Percentiles rank a stretch among this genome's conserved stretches.
phyloP scores from a whole-genome alignment of 92 coral and sea anemone species.

The Virgularia gustaviana region DNA sequence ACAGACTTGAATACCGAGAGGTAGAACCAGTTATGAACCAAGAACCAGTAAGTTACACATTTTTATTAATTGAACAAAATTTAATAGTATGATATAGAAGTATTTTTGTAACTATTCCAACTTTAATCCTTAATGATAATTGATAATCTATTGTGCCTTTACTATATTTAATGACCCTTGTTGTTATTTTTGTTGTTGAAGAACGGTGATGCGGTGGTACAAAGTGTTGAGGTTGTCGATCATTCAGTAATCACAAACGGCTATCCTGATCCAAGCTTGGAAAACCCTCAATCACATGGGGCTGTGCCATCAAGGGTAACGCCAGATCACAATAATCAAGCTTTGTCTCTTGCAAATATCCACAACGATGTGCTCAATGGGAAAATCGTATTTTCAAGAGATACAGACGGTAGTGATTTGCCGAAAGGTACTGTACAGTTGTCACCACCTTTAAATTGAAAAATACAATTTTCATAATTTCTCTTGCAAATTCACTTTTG shows the following conservation, averaged over 20 bases:
- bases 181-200: no score
- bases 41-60: no score
- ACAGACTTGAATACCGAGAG: no score
- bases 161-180: no score
- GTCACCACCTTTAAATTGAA: no score
- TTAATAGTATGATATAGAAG: no score
- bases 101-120: no score
- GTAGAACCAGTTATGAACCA: no score
- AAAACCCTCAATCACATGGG: background rate
- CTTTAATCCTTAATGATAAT: no score
- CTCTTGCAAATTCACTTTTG: background rate
- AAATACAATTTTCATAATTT: background rate
- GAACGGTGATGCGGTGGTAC: no score
- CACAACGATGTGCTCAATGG: slow-evolving; percentile 24
- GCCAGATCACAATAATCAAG: slow-evolving; percentile 26
- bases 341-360: slow-evolving; percentile 32
- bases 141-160: no score
- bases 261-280: background rate
- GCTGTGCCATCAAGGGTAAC: background rate
- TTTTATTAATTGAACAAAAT: no score
- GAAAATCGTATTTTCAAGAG: slow-evolving; percentile 4
- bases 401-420: slow-evolving; percentile 34
- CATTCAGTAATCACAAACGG: background rate
- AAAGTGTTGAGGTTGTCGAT: background rate
- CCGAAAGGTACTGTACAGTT: slow-evolving; percentile 17